These are phyloP conservation scores for Hirtodrosophila histrioides DNA, from an alignment of 2,888 invertebrate genomes.

Conservation along the genomic window DNA sequence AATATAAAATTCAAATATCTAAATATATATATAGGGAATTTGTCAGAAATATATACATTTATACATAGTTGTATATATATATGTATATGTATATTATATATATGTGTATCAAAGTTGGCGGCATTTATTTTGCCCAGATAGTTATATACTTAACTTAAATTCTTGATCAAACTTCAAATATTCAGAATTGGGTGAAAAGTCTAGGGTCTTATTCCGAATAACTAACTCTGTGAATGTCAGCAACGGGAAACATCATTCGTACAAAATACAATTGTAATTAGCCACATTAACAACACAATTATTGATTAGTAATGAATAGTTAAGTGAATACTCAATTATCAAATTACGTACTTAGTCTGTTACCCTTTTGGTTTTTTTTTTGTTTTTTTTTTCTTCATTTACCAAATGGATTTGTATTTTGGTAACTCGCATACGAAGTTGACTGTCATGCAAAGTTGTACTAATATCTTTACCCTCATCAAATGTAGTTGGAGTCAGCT, in stretches of 20 bases:
- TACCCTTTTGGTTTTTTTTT: constrained; percentile 74
- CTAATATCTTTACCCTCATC: constrained; percentile 52
- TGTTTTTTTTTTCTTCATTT: constrained; percentile 55
- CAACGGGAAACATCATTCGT: constrained; percentile 12
- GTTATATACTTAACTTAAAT: background rate
- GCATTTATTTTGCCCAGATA: too few species aligned
- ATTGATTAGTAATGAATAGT: constrained; percentile 30
- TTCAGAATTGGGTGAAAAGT: constrained; percentile 9
- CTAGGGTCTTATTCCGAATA: constrained; percentile 19
- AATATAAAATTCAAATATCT: constrained; percentile 34
- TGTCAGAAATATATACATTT: background rate
- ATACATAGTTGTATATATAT: too few species aligned
- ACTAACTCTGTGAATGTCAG: constrained; percentile 15
- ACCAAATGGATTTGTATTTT: constrained; percentile 55
- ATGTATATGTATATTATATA: too few species aligned
- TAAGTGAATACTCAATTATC: constrained; percentile 48
- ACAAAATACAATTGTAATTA: constrained; percentile 21
- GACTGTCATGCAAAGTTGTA: constrained; percentile 62
- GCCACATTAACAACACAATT: constrained; percentile 19
- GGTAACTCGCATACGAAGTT: constrained; percentile 52
- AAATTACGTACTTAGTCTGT: constrained; percentile 71
- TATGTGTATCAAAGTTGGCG: too few species aligned
- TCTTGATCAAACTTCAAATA: background rate
- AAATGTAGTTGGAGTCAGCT: constrained; percentile 65
- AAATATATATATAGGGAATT: constrained; percentile 6